Evolutionary conservation across 2,797 vertebrate genomes (phyloP).

Genomic region (Apogon talboti): DNA sequence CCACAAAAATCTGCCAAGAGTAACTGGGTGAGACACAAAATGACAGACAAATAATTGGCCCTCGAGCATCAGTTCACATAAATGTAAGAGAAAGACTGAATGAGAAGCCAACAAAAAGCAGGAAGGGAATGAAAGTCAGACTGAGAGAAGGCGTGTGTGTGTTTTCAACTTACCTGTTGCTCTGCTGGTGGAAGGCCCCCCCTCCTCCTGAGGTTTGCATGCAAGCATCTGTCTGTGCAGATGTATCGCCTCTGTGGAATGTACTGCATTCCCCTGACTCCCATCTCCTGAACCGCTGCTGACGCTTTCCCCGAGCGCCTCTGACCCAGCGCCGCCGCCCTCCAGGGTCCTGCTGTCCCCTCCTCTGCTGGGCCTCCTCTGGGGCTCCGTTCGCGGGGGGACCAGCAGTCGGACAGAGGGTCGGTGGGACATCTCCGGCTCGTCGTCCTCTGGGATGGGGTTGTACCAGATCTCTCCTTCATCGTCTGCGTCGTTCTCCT

Average conservation of each 20-base stretch:
- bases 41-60: constrained; percentile 26
- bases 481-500: constrained; percentile 94
- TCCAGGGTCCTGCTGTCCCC: constrained; percentile 40
- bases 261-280: constrained; percentile 66
- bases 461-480: constrained; percentile 99
- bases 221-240: constrained; percentile 81
- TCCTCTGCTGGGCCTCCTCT: constrained; percentile 60
- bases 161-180: constrained; percentile 83
- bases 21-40: constrained; percentile 32
- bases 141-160: constrained; percentile 8
- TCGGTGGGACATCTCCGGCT: constrained; percentile 59
- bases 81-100: constrained; percentile 11
- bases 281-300: constrained; percentile 57
- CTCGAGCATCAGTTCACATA: background rate
- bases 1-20: constrained; percentile 42
- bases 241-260: constrained; percentile 80
- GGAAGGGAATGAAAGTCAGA: constrained; percentile 5
- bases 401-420: constrained; percentile 43
- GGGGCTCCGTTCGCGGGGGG: constrained; percentile 47
- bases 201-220: constrained; percentile 85
- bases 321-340: constrained; percentile 32
- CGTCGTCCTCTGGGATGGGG: constrained; percentile 96
- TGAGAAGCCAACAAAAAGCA: constrained; percentile 4
- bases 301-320: constrained; percentile 50
- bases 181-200: constrained; percentile 69